phyloP scores from a whole-genome alignment of 23 tunicate genomes.

The Styela plicata region DNA sequence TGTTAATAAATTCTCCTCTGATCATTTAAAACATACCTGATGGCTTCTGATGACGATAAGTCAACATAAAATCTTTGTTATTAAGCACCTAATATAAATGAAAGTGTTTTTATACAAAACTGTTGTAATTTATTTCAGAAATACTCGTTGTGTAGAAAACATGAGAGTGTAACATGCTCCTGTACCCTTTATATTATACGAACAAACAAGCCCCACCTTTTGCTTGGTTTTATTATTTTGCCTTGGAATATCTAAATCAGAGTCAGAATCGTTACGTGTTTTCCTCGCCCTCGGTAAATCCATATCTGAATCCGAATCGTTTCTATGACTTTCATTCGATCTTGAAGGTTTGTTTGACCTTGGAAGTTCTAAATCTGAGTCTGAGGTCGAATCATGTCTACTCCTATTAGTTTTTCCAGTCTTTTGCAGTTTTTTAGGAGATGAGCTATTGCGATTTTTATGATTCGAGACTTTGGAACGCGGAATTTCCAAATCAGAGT shows the following conservation, averaged over 20 bases:
- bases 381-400: slow-evolving; percentile 19
- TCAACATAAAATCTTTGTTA: too few relatives aligned
- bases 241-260: not conserved
- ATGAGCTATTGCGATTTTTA: not conserved
- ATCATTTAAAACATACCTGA: too few relatives aligned
- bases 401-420: not conserved
- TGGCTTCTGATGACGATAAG: too few relatives aligned
- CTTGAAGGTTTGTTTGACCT: slow-evolving; percentile 8
- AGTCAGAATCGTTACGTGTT: slow-evolving; percentile 14
- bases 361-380: slow-evolving; percentile 41
- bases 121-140: too few relatives aligned
- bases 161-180: too few relatives aligned
- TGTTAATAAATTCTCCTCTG: too few relatives aligned
- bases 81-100: too few relatives aligned
- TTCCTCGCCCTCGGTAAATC: slow-evolving; percentile 23
- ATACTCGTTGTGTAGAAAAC: too few relatives aligned
- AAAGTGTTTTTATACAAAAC: too few relatives aligned
- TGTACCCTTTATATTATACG: too few relatives aligned
- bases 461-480: not conserved
- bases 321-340: not conserved
- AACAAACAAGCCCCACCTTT: too few relatives aligned
- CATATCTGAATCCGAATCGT: slow-evolving; percentile 32
- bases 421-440: not conserved
- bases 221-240: not conserved
- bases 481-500: slow-evolving; percentile 15